Conservation (phyloP, 2,888 invertebrate species). For the Heliconius aoede region DNA sequence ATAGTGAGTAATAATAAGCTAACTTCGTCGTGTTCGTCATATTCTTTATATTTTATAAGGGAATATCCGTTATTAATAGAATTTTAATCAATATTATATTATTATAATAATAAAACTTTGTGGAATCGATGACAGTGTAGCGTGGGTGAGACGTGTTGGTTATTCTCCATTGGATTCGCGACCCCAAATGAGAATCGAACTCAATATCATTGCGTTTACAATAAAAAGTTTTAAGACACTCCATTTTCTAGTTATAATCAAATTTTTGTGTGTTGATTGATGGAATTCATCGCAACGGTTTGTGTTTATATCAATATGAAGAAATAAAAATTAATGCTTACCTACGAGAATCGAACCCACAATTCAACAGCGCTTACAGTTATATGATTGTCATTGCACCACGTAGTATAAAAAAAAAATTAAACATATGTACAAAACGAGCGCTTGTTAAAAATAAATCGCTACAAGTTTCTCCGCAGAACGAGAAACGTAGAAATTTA, state of each 20-base stretch:
- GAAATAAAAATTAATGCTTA: no score
- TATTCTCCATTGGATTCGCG: background rate
- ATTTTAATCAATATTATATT: background rate
- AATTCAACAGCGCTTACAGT: no score
- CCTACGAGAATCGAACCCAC: no score
- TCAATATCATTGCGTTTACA: background rate
- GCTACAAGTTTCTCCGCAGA: slow-evolving; percentile 15
- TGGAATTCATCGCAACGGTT: background rate
- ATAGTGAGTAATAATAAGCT: slow-evolving; percentile 43
- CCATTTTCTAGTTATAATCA: background rate
- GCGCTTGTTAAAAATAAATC: slow-evolving; percentile 13
- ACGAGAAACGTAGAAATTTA: slow-evolving; percentile 19
- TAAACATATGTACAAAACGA: background rate
- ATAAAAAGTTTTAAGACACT: background rate
- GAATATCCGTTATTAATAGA: slow-evolving; percentile 12
- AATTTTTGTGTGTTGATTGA: background rate
- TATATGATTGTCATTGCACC: background rate
- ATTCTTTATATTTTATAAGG: slow-evolving; percentile 37
- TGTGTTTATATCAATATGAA: background rate
- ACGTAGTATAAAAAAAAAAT: background rate
- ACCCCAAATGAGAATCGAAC: background rate
- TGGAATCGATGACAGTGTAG: background rate
- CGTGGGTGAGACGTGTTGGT: background rate
- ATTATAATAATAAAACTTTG: background rate
- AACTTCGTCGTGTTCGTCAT: slow-evolving; percentile 41